Conservation (phyloP, 2,888 invertebrate species). For the Ceriagrion tenellum region DNA sequence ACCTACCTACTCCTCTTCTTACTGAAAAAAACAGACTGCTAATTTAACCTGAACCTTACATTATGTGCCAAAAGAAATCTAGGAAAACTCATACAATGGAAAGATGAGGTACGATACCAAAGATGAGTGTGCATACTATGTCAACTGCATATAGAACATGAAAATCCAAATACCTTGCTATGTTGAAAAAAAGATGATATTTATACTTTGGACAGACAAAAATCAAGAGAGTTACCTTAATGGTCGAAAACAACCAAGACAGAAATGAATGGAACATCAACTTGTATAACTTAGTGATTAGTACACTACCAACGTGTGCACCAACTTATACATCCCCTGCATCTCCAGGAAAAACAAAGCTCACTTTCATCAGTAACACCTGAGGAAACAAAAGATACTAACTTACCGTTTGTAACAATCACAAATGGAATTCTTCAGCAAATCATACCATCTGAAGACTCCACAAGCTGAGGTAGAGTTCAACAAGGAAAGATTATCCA, state of each 20-base stretch:
- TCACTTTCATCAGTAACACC: conserved; percentile 32
- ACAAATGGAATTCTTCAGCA: conserved; percentile 51
- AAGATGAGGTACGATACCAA: conserved; percentile 24
- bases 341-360: conserved; percentile 2
- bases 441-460: conserved; percentile 43
- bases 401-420: conserved; percentile 49
- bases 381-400: conserved; percentile 48
- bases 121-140: conserved; percentile 9
- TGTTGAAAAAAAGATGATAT: conserved; percentile 5
- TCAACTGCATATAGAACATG: background rate
- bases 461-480: conserved; percentile 52
- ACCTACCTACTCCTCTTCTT: background rate
- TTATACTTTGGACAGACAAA: background rate
- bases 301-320: background rate
- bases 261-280: background rate
- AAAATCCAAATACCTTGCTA: conserved; percentile 32
- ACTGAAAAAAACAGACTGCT: background rate
- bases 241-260: background rate
- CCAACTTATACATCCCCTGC: background rate
- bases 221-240: background rate
- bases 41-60: background rate
- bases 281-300: conserved; percentile 23
- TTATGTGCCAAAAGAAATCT: conserved; percentile 41
- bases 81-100: background rate
- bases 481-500: conserved; percentile 60